Evolutionary conservation across 2,113 vertebrate genomes (phyloP).

Genomic region (Perccottus glenii): DNA sequence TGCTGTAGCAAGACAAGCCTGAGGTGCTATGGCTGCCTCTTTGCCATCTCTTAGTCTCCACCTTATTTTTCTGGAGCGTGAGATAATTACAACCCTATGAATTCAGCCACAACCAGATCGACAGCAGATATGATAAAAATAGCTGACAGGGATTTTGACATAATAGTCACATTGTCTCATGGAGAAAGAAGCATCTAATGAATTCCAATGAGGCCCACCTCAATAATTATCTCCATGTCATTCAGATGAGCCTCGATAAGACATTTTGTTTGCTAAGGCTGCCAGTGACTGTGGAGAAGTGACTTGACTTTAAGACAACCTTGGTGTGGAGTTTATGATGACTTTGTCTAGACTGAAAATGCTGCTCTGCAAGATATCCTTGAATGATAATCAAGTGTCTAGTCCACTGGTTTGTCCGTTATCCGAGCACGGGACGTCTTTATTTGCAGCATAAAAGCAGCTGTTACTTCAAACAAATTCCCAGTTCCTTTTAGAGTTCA

Average conservation of each 20-base stretch:
- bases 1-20: slow-evolving; percentile 44
- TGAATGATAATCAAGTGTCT: slow-evolving; percentile 52
- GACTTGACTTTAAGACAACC: slow-evolving; percentile 65
- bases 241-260: slow-evolving; percentile 68
- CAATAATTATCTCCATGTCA: slow-evolving; percentile 70
- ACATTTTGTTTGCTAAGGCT: slow-evolving; percentile 66
- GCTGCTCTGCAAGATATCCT: slow-evolving; percentile 56
- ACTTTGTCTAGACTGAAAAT: slow-evolving; percentile 57
- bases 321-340: slow-evolving; percentile 61
- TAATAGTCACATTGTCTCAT: slow-evolving; percentile 74
- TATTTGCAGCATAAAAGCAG: slow-evolving; percentile 56
- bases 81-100: slow-evolving; percentile 69
- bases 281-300: slow-evolving; percentile 41
- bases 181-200: slow-evolving; percentile 65
- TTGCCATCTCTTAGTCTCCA: slow-evolving; percentile 18
- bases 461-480: slow-evolving; percentile 52
- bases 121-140: slow-evolving; percentile 72
- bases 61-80: slow-evolving; percentile 53
- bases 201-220: slow-evolving; percentile 65
- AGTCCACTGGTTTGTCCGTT: slow-evolving; percentile 20
- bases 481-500: slow-evolving; percentile 40
- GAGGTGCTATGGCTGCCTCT: slow-evolving; percentile 33
- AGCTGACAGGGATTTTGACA: slow-evolving; percentile 77
- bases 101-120: slow-evolving; percentile 68
- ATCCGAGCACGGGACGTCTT: not conserved